Evolutionary conservation across 2,113 vertebrate genomes (phyloP).

Genomic region (Geothlypis trichas): DNA sequence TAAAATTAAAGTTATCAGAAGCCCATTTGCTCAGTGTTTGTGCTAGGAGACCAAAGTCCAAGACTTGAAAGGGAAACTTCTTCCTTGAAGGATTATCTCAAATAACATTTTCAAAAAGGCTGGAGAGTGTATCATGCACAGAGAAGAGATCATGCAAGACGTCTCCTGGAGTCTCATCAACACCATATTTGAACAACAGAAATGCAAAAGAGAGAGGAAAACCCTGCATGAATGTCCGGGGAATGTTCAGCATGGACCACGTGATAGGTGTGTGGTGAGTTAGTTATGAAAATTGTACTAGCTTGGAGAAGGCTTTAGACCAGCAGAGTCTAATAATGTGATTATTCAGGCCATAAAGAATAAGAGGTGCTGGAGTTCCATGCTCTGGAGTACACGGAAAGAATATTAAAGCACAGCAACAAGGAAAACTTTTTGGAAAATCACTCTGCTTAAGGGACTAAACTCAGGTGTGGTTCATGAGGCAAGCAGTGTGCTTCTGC

Average conservation of each 20-base stretch:
- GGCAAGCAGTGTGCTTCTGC: not conserved
- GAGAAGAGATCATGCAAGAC: not conserved
- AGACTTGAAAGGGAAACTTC: not conserved
- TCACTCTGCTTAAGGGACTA: not conserved
- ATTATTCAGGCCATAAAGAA: not conserved
- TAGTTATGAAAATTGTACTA: not conserved
- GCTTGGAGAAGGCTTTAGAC: not conserved
- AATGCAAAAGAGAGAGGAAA: not conserved
- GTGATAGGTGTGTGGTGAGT: not conserved
- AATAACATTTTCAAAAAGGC: not conserved
- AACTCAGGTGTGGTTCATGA: fast-evolving
- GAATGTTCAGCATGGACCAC: not conserved
- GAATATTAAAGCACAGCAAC: not conserved
- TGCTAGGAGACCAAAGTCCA: not conserved
- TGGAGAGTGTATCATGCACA: not conserved
- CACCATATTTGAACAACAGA: not conserved
- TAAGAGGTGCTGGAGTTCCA: not conserved
- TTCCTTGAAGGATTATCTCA: not conserved
- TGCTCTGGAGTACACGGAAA: not conserved
- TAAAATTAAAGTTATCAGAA: not conserved
- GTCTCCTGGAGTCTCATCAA: not conserved
- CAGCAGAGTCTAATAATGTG: not conserved
- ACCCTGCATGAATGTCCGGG: not conserved
- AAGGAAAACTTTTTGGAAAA: not conserved
- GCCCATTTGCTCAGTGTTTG: not conserved